Evolutionary conservation across 2,113 vertebrate genomes (phyloP).

Genomic region (Pelvicachromis taeniatus): DNA sequence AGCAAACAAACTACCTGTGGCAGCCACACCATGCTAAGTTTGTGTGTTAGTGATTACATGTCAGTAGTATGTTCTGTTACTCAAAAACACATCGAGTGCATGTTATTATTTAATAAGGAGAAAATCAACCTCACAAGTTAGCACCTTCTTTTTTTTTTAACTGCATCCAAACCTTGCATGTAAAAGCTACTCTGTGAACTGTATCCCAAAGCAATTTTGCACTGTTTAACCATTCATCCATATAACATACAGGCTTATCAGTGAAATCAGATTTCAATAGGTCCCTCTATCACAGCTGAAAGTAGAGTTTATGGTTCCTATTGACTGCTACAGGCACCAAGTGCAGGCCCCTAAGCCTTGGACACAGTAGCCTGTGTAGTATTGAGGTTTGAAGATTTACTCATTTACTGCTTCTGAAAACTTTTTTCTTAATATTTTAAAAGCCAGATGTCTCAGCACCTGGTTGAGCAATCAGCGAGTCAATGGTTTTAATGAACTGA

Average conservation of each 20-base stretch:
- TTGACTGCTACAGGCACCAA: not conserved
- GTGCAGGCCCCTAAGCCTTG: not conserved
- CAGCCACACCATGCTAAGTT: not conserved
- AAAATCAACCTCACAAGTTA: not conserved
- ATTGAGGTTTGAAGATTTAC: not conserved
- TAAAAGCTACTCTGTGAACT: not conserved
- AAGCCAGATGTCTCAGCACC: not conserved
- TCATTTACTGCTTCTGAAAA: not conserved
- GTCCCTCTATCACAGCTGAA: not conserved
- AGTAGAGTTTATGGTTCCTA: not conserved
- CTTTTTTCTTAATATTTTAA: not conserved
- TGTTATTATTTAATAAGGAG: not conserved
- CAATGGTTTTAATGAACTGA: slow-evolving; percentile 12
- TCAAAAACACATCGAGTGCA: not conserved
- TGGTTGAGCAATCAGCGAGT: not conserved
- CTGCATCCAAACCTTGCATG: not conserved
- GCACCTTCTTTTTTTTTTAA: not conserved
- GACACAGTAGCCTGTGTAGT: not conserved
- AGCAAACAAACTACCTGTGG: not conserved
- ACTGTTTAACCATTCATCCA: not conserved
- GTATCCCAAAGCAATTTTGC: not conserved
- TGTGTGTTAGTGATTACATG: not conserved
- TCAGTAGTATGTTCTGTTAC: not conserved
- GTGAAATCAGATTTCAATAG: not conserved
- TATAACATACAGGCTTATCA: not conserved